phyloP scores from a whole-genome alignment of 2,888 invertebrate species.

The Folsomia manolachei region DNA sequence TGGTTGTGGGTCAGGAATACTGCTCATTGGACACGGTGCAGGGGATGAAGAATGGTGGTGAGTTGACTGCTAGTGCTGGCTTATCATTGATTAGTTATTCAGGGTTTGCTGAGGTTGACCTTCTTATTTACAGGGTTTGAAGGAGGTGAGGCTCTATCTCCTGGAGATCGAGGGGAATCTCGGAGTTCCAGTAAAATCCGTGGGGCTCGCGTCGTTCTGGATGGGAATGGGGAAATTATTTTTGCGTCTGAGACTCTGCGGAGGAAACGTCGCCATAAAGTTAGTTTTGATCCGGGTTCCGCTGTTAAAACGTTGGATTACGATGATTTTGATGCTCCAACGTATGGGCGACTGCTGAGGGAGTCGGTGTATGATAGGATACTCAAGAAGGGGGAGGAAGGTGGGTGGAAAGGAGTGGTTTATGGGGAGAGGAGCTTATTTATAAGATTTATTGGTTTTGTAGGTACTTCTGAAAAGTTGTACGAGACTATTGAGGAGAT shows the following conservation, averaged over 20 bases:
- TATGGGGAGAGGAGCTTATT: too few species aligned
- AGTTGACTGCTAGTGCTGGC: too few species aligned
- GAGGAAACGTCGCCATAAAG: conserved; percentile 46
- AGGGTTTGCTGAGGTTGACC: too few species aligned
- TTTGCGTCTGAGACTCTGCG: conserved; percentile 49
- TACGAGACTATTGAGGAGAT: conserved; percentile 51
- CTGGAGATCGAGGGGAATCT: conserved; percentile 8
- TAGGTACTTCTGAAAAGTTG: conserved; percentile 44
- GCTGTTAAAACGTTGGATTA: conserved; percentile 48
- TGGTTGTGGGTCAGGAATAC: conserved; percentile 46
- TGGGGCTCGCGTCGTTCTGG: conserved; percentile 50
- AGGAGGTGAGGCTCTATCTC: too few species aligned
- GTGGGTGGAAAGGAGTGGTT: too few species aligned
- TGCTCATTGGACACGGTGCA: conserved; percentile 50
- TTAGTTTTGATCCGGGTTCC: conserved; percentile 49
- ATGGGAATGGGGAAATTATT: conserved; percentile 50
- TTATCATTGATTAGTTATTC: too few species aligned
- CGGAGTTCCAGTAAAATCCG: conserved; percentile 44
- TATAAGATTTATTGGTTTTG: too few species aligned
- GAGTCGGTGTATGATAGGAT: conserved; percentile 50
- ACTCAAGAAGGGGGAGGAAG: conserved; percentile 31
- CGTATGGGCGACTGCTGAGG: conserved; percentile 43
- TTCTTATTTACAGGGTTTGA: too few species aligned
- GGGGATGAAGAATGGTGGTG: too few species aligned
- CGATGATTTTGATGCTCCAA: conserved; percentile 37